A percentile compares a stretch with the other conserved stretches of the same genome.
phyloP scores from a whole-genome alignment of 2,888 invertebrate genomes.

The Petrolisthes manimaculis region DNA sequence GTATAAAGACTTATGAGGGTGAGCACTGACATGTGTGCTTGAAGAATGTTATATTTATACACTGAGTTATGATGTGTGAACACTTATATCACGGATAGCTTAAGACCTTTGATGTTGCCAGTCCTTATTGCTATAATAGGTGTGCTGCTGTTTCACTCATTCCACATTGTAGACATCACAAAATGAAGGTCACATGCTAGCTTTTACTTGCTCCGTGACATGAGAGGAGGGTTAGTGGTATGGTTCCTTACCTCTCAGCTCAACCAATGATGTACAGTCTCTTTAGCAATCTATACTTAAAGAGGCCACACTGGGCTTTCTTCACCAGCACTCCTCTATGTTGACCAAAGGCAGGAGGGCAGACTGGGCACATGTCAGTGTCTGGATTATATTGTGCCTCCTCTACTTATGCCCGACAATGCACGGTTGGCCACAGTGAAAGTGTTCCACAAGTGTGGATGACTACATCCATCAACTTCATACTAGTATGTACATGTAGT shows the following conservation, averaged over 20 bases:
- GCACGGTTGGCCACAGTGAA: no score
- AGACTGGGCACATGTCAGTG: conserved; percentile 10
- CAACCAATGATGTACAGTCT: conserved; percentile 62
- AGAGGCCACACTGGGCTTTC: conserved; percentile 26
- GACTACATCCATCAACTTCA: no score
- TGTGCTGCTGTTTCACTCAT: conserved; percentile 51
- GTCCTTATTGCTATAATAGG: conserved; percentile 48
- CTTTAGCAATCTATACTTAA: conserved; percentile 18
- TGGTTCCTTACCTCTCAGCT: conserved; percentile 42
- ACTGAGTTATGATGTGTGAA: conserved; percentile 48
- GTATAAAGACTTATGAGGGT: conserved; percentile 26
- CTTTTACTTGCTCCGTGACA: conserved; percentile 53
- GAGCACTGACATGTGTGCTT: conserved; percentile 35
- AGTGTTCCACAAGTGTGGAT: no score
- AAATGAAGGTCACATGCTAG: conserved; percentile 42
- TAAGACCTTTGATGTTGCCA: conserved; percentile 44
- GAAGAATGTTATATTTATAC: conserved; percentile 52
- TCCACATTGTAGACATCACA: conserved; percentile 57
- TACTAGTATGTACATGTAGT: no score
- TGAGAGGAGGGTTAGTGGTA: conserved; percentile 20
- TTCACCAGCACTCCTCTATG: conserved; percentile 26
- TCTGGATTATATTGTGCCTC: conserved; percentile 51
- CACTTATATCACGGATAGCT: conserved; percentile 45
- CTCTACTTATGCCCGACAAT: conserved; percentile 20
- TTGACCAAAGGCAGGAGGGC: conserved; percentile 31